These are phyloP conservation scores for Chlorocebus sabaeus DNA, from an alignment of 2,113 vertebrate species.

Conservation along the genomic window DNA sequence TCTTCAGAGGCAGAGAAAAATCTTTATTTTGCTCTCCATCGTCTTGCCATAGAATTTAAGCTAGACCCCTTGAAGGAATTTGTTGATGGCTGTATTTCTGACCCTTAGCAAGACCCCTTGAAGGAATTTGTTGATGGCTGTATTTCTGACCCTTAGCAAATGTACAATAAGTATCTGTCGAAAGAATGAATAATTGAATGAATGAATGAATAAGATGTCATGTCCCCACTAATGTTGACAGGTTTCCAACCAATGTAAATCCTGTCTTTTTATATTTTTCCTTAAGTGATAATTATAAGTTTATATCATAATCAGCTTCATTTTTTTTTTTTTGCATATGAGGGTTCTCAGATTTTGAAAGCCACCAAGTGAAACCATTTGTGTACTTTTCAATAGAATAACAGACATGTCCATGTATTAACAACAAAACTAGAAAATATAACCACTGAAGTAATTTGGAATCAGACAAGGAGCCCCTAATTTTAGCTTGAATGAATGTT, in stretches of 20 bases:
- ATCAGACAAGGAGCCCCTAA: neutral
- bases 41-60: neutral
- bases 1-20: neutral
- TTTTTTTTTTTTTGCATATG: neutral
- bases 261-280: neutral
- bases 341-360: neutral
- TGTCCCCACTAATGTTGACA: neutral
- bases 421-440: neutral
- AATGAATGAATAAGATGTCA: neutral
- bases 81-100: neutral
- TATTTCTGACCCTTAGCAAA: neutral
- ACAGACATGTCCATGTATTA: neutral
- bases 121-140: neutral
- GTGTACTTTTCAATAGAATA: neutral
- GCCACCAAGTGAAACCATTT: neutral
- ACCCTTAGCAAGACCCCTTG: neutral
- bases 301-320: neutral
- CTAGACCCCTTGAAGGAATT: neutral
- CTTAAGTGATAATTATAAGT: neutral
- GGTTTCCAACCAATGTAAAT: neutral
- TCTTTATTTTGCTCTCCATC: neutral
- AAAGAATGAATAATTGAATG: neutral
- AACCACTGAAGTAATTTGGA: neutral
- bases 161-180: neutral
- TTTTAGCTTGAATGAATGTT: neutral